A percentile compares a stretch with the other conserved stretches of the same genome.
Conservation (phyloP, 2,888 invertebrate species). For the Coelinius sp. region DNA sequence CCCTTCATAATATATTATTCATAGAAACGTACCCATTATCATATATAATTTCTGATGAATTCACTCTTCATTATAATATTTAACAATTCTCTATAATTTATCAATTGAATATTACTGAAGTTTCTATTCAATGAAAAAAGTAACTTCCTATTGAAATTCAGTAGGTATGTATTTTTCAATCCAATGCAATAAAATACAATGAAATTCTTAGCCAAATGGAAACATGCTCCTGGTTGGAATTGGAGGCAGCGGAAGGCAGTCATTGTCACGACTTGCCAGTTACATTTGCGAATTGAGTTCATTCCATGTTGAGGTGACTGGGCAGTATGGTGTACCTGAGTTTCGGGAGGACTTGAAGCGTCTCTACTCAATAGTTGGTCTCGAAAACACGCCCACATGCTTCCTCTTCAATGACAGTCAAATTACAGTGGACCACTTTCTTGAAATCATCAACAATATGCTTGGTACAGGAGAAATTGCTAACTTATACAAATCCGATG, state of each 20-base stretch:
- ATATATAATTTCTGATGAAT: too few species aligned
- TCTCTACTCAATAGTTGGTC: constrained; percentile 81
- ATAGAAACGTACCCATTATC: too few species aligned
- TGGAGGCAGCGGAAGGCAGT: constrained; percentile 89
- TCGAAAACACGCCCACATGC: constrained; percentile 81
- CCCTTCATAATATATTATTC: too few species aligned
- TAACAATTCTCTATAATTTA: too few species aligned
- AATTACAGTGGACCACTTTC: constrained; percentile 85
- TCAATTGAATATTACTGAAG: too few species aligned
- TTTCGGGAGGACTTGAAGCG: constrained; percentile 87
- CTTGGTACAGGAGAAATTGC: constrained; percentile 90
- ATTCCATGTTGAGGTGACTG: constrained; percentile 85
- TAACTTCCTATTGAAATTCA: too few species aligned
- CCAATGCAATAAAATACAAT: constrained; percentile 22
- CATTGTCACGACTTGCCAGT: constrained; percentile 82
- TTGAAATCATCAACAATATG: constrained; percentile 91
- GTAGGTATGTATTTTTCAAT: too few species aligned
- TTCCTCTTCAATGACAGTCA: constrained; percentile 92
- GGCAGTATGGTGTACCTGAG: constrained; percentile 82
- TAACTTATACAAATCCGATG: constrained; percentile 89
- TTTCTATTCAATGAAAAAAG: too few species aligned
- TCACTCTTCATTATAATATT: too few species aligned
- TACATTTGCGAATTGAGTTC: constrained; percentile 85
- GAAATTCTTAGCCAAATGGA: constrained; percentile 77
- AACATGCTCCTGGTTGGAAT: constrained; percentile 89